These are phyloP conservation scores for Diplazon laetatorius DNA, from an alignment of 2,888 invertebrate genomes.

Conservation along the genomic window DNA sequence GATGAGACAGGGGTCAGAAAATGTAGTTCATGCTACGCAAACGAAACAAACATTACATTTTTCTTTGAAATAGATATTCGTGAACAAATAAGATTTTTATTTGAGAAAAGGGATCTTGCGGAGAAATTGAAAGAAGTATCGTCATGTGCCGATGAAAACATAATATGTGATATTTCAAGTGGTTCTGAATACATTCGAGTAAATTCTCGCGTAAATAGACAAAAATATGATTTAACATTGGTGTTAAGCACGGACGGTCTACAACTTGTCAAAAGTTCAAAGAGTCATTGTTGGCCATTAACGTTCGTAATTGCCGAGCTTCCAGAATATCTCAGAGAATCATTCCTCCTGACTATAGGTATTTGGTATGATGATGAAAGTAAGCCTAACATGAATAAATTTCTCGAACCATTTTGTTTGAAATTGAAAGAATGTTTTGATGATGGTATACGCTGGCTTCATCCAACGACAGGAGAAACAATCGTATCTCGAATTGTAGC, in stretches of 20 bases:
- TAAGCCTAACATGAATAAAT: conserved; percentile 56
- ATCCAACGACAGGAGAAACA: conserved; percentile 43
- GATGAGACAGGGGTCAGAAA: conserved; percentile 32
- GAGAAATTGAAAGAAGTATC: conserved; percentile 39
- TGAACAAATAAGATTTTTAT: no score
- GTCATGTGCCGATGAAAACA: conserved; percentile 22
- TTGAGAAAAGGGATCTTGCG: conserved; percentile 42
- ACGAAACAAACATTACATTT: conserved; percentile 30
- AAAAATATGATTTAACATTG: conserved; percentile 59
- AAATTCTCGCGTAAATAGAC: no score
- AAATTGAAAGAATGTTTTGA: conserved; percentile 53
- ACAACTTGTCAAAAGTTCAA: conserved; percentile 38
- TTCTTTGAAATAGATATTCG: conserved; percentile 63
- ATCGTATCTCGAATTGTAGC: conserved; percentile 48
- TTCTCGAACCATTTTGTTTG: conserved; percentile 52
- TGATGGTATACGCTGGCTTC: conserved; percentile 54
- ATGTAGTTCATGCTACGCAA: conserved; percentile 45
- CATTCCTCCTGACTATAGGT: conserved; percentile 46
- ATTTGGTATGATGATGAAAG: conserved; percentile 47
- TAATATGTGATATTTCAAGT: conserved; percentile 48
- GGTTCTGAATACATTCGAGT: conserved; percentile 56
- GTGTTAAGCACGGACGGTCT: conserved; percentile 60
- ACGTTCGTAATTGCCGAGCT: conserved; percentile 53
- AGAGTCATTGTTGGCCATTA: conserved; percentile 58
- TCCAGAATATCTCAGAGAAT: no score